Evolutionary conservation across 2,888 invertebrate genomes (phyloP), one percentile per base, ranked within the genome.

Genomic region (Macropis europaea): DNA sequence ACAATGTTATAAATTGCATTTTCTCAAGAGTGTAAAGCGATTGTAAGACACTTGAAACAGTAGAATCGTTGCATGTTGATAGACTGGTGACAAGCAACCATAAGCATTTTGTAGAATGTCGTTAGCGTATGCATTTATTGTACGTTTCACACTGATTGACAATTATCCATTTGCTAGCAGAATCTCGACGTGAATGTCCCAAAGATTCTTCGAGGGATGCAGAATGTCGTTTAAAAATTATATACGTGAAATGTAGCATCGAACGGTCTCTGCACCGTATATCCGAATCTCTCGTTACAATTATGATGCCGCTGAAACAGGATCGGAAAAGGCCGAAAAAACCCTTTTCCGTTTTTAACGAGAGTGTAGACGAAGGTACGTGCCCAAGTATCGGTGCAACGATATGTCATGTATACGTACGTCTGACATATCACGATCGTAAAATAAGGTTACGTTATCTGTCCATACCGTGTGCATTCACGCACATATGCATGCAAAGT

Each of bases 371-470:
- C 3, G n/a, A n/a, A 36, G 11, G 3, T 26, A 42, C 9, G 1
- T n/a, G 9, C 11, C 38, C 42, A 7, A 7, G 9, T 43, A 40
- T 17, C 2, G 4, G 1, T n/a, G 19, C 43, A 50, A 9, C 24
- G 48, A 52, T 64, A 40, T 30, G 28, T 42, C 26, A 9, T 32
- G 6, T 6, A 32, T 11, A 38, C 22, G 11, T 28, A 43, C 30
- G 13, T 38, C n/a, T 48, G 45, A 59, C 54, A 56, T 69, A 62
- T 62, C 54, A 62, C 61, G 48, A 68, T 54, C 53, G 6, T 15
- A 30, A 48, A 71, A 61, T 61, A 43, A 69, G 70, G 70, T 71
- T 66, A 66, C 61, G 60, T 45, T 69, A 53, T 32, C 24, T 40
- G 24, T 60, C 24, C 59, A 52, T 30, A 56, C 28, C 24, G 22